A percentile compares a stretch with the other conserved stretches of the same genome.
These are phyloP conservation scores for Orchesella cincta DNA, from an alignment of 1,140 invertebrate genomes.

Conservation along the genomic window DNA sequence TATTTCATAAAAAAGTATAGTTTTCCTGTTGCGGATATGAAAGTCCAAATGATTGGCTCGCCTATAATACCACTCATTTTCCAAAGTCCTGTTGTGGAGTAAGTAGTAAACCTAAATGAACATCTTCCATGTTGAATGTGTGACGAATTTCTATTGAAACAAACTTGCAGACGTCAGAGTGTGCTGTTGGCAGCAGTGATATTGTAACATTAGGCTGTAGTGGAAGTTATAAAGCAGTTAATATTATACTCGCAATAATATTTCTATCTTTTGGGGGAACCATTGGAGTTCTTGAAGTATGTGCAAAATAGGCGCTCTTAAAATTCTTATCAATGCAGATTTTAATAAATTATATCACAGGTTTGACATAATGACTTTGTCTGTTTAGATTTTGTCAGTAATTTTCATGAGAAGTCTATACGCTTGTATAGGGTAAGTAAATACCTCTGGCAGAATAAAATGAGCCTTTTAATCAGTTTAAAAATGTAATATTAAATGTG, in stretches of 20 bases:
- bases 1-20: not conserved
- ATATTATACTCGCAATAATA: too few species aligned
- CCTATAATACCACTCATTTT: not conserved
- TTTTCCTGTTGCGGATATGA: constrained; percentile 10
- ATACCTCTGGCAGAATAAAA: not conserved
- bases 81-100: not conserved
- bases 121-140: too few species aligned
- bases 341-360: too few species aligned
- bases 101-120: too few species aligned
- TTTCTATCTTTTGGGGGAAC: not conserved
- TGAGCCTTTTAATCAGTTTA: too few species aligned
- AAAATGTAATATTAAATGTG: too few species aligned
- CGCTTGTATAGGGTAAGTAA: not conserved
- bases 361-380: too few species aligned
- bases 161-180: not conserved
- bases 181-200: not conserved
- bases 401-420: not conserved
- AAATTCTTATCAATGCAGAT: too few species aligned
- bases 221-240: too few species aligned
- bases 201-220: too few species aligned
- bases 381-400: not conserved
- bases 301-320: too few species aligned
- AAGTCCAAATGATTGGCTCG: not conserved
- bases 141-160: not conserved
- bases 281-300: not conserved